Evolutionary conservation across 2,888 invertebrate genomes (phyloP), one percentile per base, ranked within the genome.

Genomic region (Drosophila greeni): DNA sequence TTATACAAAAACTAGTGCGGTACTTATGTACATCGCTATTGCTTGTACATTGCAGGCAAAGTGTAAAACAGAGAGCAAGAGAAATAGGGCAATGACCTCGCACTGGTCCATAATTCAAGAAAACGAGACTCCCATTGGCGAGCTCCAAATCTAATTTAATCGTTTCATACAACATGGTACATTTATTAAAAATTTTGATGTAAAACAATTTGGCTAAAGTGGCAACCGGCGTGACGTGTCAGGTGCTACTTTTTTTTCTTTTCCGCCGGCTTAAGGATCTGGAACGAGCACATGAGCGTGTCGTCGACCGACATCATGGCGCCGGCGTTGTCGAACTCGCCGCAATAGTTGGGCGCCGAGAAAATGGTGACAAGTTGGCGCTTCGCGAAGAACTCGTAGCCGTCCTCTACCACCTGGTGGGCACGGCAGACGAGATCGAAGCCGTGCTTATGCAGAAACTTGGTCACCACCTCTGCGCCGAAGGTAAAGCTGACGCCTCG

Each of bases 231-330:
- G 16, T 11, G n/a, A 24, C n/a, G 11, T 47, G 3, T 9, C 18
- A 18, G 18, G 20, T 18, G 5, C 14, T 31, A 47, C 3, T 47
- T 47, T 47, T 47, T 47, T 31, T 47, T 47, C 45, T 47, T 47
- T 31, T 47, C 45, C 12, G 45, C 45, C 45, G 52, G 52, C 45
- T 52, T 52, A 0, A 52, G 43, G 26, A 52, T 45, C 14, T 52
- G 47, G 26, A 52, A 52, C 9, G 52, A 52, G 52, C 52, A 52
- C 52, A 52, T 52, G 1, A 52, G 52, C 18, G 52, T 43, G 18
- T 42, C 43, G 18, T 52, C 52, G 3, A 52, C 52, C n/a, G 52
- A 52, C 52, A 52, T 52, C 52, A 52, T 52, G 45, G 52, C 52
- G 8, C 52, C 52, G 43, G 52, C 52, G 11, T 52, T 52, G 23